Evolutionary conservation across 1,140 invertebrate species (phyloP).

Genomic region (Coptotermes formosanus): DNA sequence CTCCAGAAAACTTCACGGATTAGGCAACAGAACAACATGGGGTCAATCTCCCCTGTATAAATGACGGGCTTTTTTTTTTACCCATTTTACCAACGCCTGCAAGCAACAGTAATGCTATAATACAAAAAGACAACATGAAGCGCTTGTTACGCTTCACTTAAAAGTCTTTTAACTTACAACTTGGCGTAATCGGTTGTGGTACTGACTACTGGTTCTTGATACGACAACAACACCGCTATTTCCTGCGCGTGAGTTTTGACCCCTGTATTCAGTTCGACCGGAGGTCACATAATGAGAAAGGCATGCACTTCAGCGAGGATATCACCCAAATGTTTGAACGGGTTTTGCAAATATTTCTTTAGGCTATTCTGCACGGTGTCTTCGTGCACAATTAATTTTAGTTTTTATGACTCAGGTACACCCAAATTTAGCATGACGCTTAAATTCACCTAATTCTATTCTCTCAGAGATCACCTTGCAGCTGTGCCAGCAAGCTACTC

Average conservation of each 20-base stretch:
- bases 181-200: background rate
- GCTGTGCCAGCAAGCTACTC: no score
- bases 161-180: background rate
- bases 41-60: background rate
- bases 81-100: background rate
- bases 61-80: background rate
- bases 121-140: background rate
- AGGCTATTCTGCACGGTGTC: no score
- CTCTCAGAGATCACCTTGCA: no score
- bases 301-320: no score
- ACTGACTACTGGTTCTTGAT: background rate
- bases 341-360: no score
- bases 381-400: no score
- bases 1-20: background rate
- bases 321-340: no score
- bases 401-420: no score
- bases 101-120: background rate
- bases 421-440: no score
- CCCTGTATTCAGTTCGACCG: no score
- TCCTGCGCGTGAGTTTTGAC: background rate
- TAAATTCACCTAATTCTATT: no score
- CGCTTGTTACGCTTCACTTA: background rate
- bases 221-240: background rate
- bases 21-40: background rate
- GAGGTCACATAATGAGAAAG: no score